Percentiles rank a stretch among this genome's conserved stretches.
phyloP scores from a whole-genome alignment of 2,797 vertebrate species.

The Melanotaenia maccullochi region DNA sequence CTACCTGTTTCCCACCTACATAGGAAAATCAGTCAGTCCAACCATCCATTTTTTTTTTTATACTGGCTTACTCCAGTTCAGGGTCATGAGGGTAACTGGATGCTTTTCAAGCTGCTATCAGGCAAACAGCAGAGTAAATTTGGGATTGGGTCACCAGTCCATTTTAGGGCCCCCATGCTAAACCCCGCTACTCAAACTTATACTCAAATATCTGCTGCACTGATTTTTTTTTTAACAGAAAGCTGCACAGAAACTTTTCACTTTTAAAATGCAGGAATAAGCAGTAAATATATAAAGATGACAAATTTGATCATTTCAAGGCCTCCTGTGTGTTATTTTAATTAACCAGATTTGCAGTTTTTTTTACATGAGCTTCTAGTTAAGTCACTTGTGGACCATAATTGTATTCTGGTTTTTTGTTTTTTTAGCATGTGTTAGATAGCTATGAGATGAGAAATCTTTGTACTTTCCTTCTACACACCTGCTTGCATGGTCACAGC shows the following conservation, averaged over 20 bases:
- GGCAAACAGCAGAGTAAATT: not conserved
- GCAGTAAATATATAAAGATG: not conserved
- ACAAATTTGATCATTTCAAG: not conserved
- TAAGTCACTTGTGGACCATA: conserved; percentile 1
- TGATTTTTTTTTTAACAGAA: not conserved
- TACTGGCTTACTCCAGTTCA: not conserved
- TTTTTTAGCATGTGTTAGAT: conserved; percentile 6
- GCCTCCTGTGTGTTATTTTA: not conserved
- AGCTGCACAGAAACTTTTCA: not conserved
- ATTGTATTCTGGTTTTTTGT: conserved; percentile 5
- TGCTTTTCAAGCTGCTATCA: not conserved
- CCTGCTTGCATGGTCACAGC: conserved; percentile 25
- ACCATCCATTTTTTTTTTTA: not conserved
- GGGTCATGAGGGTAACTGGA: not conserved
- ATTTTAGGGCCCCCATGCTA: too few relatives aligned
- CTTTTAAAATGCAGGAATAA: not conserved
- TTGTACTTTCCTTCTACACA: conserved; percentile 23
- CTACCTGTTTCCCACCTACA: too few relatives aligned
- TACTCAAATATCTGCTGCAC: too few relatives aligned
- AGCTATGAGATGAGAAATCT: conserved; percentile 23
- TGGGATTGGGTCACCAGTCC: too few relatives aligned
- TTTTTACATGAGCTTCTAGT: not conserved
- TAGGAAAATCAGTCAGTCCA: too few relatives aligned
- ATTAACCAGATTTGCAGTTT: not conserved
- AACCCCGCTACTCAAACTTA: too few relatives aligned